Evolutionary conservation across 2,888 invertebrate genomes (phyloP), one percentile per base, ranked within the genome.

Genomic region (Gymnoscelis rufifasciata): DNA sequence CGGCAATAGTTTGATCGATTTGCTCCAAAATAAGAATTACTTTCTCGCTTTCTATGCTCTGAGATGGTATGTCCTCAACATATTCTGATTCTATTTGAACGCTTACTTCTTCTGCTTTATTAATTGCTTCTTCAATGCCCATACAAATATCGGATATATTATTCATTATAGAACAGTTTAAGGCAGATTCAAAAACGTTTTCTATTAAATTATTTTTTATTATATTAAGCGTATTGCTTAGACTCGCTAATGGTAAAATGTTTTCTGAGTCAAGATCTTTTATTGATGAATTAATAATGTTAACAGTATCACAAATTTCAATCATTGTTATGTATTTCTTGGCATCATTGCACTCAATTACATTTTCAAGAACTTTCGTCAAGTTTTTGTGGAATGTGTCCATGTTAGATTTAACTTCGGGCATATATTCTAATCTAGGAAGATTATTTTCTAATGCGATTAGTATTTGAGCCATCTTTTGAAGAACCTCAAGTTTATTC

Each of bases 281-380:
- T 7, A 87, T 69, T 1, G 74, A 74, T 2, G 63, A 56, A 53
- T 80, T 86, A 1, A 86, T 60, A 62, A 79, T 74, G 40, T 73
- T 79, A 1, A 87, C 71, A 5, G 73, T 72, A 54, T 83, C 76
- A 55, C 86, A 87, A 54, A 86, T 73, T 71, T 80, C 79, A 56
- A 83, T 71, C 10, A 87, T 63, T 7, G 57, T 57, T 33, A 78
- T 76, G 59, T 88, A 88, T 68, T 86, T 84, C 7, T 64, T 68
- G 1, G 78, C 69, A 15, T 87, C 81, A 52, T 88, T 86, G 56
- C 77, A 77, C 55, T 91, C 90, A 43, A 91, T 80, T 3, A 91
- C 89, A 51, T 89, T 89, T 66, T 91, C 90, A 43, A 91, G 77
- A 7, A 90, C 71, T 54, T 88, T 87, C 0, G 91, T 90, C 11